phyloP scores from a whole-genome alignment of 1,140 invertebrate species.

The Rhagoletis zephyria region DNA sequence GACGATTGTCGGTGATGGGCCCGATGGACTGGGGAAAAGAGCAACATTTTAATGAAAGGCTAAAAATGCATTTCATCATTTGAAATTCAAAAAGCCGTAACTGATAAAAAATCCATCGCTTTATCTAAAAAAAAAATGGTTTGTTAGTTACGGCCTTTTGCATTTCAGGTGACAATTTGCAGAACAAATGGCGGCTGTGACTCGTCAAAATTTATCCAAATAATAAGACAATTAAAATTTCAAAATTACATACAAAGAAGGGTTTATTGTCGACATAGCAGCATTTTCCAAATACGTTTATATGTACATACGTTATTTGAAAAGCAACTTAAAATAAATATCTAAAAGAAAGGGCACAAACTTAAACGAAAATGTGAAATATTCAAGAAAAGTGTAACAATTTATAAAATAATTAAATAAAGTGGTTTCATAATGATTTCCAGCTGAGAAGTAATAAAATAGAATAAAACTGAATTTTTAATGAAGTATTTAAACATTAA shows the following conservation, averaged over 20 bases:
- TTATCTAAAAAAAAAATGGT: too few relatives aligned
- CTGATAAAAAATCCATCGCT: too few relatives aligned
- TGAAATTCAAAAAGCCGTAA: too few relatives aligned
- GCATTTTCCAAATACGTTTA: conserved; percentile 10
- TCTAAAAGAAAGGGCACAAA: not conserved
- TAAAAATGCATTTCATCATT: not conserved
- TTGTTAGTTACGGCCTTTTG: too few relatives aligned
- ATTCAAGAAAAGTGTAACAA: not conserved
- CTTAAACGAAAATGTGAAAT: not conserved
- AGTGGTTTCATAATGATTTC: too few relatives aligned
- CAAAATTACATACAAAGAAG: not conserved
- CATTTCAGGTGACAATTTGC: too few relatives aligned
- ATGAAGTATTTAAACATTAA: too few relatives aligned
- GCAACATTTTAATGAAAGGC: not conserved
- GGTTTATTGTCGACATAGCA: conserved; percentile 41
- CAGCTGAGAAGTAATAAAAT: too few relatives aligned
- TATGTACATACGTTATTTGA: not conserved
- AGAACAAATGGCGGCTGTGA: not conserved
- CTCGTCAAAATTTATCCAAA: not conserved
- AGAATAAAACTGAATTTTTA: too few relatives aligned
- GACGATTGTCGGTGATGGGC: conserved; percentile 74
- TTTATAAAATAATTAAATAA: too few relatives aligned
- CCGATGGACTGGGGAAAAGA: conserved; percentile 67
- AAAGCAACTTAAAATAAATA: not conserved
- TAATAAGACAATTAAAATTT: not conserved